Evolutionary conservation across 2,113 vertebrate species (phyloP), one percentile per base, ranked within the genome.

Genomic region (Phrynosoma platyrhinos): DNA sequence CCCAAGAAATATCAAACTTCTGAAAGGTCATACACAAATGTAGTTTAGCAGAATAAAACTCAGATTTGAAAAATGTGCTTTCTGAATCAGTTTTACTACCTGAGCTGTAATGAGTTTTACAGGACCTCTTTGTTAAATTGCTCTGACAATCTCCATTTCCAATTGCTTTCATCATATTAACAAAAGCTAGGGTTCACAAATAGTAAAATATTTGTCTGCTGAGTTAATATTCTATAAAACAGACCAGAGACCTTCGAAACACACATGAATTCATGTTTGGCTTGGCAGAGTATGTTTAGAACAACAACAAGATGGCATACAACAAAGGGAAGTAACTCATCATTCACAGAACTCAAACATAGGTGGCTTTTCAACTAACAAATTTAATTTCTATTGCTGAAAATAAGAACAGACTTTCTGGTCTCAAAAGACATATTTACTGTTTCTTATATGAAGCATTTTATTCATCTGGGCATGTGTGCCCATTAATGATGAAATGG

Each of bases 71-170:
- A 95, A 95, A 96, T 96, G 95, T 95, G 91, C 93, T 91, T 97
- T 97, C 94, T 91, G 92, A 94, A 95, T 86, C 93, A 94, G 95
- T 96, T 97, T 96, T 96, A 96, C 95, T 96, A 95, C 94, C 91
- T 93, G 90, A 87, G 77, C 92, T 92, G 88, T 95, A 96, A 96
- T 95, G 95, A 95, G 94, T 97, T 96, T 97, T 96, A 96, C 91
- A 95, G 92, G 94, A 91, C 91, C 53, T 85, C 92, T 96, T 96
- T 97, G 96, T 96, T 96, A 97, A 96, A 97, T 96, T 95, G 94
- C 94, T 87, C 94, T 96, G 97, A 96, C 97, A 95, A 96, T 97
- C 96, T 96, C 95, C 91, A 97, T 97, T 97, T 95, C 96, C 96
- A 94, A 88, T 95, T 91, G 93, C 92, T 95, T 97, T 96, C 94